These are phyloP conservation scores for Galerucella calmariensis DNA, from an alignment of 2,888 invertebrate species.

Conservation along the genomic window DNA sequence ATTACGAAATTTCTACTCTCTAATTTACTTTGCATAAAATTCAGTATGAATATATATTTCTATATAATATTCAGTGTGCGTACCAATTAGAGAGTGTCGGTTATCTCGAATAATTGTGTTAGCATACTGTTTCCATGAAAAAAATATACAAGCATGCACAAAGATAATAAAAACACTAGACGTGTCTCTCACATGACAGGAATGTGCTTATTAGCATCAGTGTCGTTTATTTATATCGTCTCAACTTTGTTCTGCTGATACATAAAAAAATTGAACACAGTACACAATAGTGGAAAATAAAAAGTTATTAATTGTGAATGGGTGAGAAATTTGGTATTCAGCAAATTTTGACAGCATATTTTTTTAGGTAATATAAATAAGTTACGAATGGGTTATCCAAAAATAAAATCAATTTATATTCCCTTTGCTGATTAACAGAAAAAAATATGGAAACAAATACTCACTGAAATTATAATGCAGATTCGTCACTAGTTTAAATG, in stretches of 20 bases:
- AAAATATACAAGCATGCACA: neutral
- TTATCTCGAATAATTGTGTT: constrained; percentile 4
- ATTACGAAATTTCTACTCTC: neutral
- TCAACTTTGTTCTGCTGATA: neutral
- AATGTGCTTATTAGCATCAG: neutral
- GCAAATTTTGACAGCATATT: too few species aligned
- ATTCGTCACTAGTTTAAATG: too few species aligned
- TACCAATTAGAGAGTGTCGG: neutral
- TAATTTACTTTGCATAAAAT: neutral
- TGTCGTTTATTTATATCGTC: neutral
- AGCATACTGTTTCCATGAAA: neutral
- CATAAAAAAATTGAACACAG: neutral
- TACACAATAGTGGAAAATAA: neutral
- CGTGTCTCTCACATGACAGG: constrained; percentile 4
- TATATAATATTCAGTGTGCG: neutral
- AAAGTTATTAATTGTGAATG: too few species aligned
- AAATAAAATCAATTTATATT: too few species aligned
- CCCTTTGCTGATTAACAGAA: too few species aligned
- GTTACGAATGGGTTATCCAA: too few species aligned
- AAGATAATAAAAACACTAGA: constrained; percentile 1
- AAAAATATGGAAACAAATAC: too few species aligned
- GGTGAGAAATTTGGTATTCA: too few species aligned
- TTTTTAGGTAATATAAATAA: too few species aligned
- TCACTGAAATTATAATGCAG: too few species aligned
- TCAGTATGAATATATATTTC: neutral